Base-by-base conservation (phyloP, 2,888 invertebrate species). In the Cryptocephalus moraei region DNA sequence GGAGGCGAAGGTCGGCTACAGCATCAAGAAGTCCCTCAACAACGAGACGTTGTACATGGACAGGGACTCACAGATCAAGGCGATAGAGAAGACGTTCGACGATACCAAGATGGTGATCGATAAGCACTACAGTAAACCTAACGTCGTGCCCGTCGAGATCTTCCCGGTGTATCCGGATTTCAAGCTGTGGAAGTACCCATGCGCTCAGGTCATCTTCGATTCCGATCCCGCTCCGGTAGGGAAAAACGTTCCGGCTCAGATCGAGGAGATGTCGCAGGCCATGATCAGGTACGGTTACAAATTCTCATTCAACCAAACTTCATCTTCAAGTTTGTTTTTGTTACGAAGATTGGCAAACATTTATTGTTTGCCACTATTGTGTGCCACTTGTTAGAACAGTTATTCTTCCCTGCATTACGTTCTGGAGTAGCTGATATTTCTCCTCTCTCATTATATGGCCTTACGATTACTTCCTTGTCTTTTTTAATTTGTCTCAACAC, bases 1-100 rank as follows among this genome's bases (percentile, higher is more conserved):
- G 66, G 99, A 99, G 77, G 94, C 96, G 0, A 97, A 95, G 81
- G 94, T 99, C 47, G 99, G 97, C 65, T 97, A 91, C 72, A 95
- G 92, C 71, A 91, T 96, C 58, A 96, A 97, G 71, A 95, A 94
- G 71, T 87, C 86, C 65, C 80, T 90, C 59, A 80, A 78, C 64
- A 83, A 90, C 64, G 94, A 95, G 66, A 91, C 92, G 0, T 72
- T 95, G 32, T 97, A 95, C 69, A 89, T 94, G 84, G 96, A 96
- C 71, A 81, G 94, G 49, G 94, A 95, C 46, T 91, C 92, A 63
- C 97, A 99, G 74, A 92, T 99, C 59, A 86, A 86, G 64, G 96
- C 96, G 34, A 99, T 99, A 62, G 92, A 96, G 62, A 93, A 92
- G 68, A 97, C 97, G 8, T 99, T 99, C 73, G 86, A 86, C 41